phyloP scores from a whole-genome alignment of 2,113 vertebrate species.

The Muscicapa adusta region DNA sequence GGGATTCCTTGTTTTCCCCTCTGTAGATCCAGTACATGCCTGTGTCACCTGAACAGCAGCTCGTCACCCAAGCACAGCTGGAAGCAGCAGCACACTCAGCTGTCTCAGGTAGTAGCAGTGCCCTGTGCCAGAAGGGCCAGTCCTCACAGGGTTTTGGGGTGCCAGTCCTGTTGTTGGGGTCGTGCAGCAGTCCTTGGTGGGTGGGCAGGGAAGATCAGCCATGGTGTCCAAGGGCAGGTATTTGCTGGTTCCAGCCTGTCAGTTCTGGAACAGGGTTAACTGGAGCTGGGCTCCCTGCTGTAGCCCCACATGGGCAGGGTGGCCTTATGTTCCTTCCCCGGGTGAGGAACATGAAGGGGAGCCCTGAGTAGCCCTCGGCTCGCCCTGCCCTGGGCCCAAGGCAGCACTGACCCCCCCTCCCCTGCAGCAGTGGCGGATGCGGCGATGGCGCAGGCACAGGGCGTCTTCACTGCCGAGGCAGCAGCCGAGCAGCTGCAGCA shows the following conservation, averaged over 20 bases:
- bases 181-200: accelerated
- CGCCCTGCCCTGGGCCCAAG: accelerated
- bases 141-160: background rate
- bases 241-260: background rate
- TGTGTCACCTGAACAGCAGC: conserved; percentile 84
- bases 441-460: conserved; percentile 86
- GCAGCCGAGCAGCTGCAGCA: conserved; percentile 87
- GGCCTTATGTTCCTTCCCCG: background rate
- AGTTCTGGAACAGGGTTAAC: background rate
- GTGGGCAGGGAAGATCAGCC: too few species aligned
- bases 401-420: background rate
- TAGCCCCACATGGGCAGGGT: accelerated
- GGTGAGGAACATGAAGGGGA: accelerated
- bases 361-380: accelerated
- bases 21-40: conserved; percentile 92
- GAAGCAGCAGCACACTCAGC: conserved; percentile 88
- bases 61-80: conserved; percentile 86
- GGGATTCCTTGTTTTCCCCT: background rate
- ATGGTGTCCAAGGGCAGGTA: background rate
- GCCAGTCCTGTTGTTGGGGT: background rate
- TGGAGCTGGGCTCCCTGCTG: accelerated
- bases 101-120: conserved; percentile 80
- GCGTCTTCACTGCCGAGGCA: conserved; percentile 79
- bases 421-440: conserved; percentile 85
- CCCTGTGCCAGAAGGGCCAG: background rate